Evolutionary conservation across 2,888 invertebrate genomes (phyloP).

Genomic region (Harpagoxenus sublaevis): DNA sequence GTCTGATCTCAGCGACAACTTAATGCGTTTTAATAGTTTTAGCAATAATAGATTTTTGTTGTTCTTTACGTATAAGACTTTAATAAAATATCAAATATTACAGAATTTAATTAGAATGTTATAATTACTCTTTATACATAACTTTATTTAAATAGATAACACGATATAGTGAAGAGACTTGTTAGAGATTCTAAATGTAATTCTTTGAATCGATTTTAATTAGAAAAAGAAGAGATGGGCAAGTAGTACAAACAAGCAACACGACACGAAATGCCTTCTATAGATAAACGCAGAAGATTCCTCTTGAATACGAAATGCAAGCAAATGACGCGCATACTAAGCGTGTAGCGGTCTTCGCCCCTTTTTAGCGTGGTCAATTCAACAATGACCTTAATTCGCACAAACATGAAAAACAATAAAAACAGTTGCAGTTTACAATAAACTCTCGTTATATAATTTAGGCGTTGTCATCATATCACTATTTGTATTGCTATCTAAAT

Average conservation of each 20-base stretch:
- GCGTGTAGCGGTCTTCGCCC: slow-evolving; percentile 78
- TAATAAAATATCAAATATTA: not conserved
- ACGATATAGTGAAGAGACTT: not conserved
- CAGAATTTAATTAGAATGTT: not conserved
- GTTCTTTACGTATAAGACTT: not conserved
- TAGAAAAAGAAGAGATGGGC: slow-evolving; percentile 6
- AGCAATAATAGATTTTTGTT: not conserved
- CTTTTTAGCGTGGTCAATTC: slow-evolving; percentile 59
- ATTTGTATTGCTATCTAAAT: not conserved
- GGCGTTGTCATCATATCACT: not conserved
- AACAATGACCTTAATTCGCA: slow-evolving; percentile 41
- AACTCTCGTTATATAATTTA: not conserved
- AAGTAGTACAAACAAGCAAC: slow-evolving; percentile 36
- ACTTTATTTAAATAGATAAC: not conserved
- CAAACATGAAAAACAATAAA: not conserved
- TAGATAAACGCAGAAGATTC: slow-evolving; percentile 28
- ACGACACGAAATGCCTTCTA: slow-evolving; percentile 52
- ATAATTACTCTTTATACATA: not conserved
- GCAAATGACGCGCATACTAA: slow-evolving; percentile 75
- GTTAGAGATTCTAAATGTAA: not conserved
- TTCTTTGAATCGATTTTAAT: not conserved
- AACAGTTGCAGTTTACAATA: not conserved
- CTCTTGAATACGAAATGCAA: slow-evolving; percentile 75
- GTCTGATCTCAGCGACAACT: not conserved
- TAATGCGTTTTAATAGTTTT: not conserved